Conservation (phyloP, 1,140 invertebrate genomes). For the Ceratina japonica region DNA sequence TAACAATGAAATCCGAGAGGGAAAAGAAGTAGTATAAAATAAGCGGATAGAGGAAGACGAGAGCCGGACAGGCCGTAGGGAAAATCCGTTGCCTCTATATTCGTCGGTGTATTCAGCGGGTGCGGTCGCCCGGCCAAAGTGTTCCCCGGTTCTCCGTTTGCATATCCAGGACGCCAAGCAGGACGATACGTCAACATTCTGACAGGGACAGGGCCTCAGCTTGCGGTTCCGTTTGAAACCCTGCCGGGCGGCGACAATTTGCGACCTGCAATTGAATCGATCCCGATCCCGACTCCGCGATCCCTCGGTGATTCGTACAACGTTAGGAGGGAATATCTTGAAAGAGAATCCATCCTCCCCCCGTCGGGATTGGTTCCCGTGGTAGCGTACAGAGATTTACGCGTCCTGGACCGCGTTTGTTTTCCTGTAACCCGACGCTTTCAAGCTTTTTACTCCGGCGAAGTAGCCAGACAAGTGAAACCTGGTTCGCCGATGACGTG, state of each 20-base stretch:
- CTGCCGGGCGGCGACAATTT: not conserved
- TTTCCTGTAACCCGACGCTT: not conserved
- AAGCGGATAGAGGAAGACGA: too few relatives aligned
- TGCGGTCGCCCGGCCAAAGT: constrained; percentile 30
- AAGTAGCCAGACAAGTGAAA: too few relatives aligned
- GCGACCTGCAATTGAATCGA: constrained; percentile 22
- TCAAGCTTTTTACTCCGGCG: too few relatives aligned
- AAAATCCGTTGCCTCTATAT: too few relatives aligned
- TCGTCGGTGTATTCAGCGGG: constrained; percentile 11
- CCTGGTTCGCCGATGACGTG: too few relatives aligned
- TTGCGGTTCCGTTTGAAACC: constrained; percentile 32
- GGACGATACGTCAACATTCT: constrained; percentile 34
- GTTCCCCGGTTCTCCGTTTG: constrained; percentile 29
- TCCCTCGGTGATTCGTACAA: not conserved
- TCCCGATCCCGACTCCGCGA: not conserved
- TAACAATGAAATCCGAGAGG: too few relatives aligned
- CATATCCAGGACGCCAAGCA: constrained; percentile 26
- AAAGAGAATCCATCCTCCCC: too few relatives aligned
- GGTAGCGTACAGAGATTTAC: not conserved
- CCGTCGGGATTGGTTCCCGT: too few relatives aligned
- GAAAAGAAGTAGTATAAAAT: too few relatives aligned
- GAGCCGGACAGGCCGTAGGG: too few relatives aligned
- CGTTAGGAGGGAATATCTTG: too few relatives aligned
- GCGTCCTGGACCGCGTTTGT: not conserved
- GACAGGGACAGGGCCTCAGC: not conserved